Conservation (phyloP, 1,140 invertebrate genomes). For the Procambarus clarkii region DNA sequence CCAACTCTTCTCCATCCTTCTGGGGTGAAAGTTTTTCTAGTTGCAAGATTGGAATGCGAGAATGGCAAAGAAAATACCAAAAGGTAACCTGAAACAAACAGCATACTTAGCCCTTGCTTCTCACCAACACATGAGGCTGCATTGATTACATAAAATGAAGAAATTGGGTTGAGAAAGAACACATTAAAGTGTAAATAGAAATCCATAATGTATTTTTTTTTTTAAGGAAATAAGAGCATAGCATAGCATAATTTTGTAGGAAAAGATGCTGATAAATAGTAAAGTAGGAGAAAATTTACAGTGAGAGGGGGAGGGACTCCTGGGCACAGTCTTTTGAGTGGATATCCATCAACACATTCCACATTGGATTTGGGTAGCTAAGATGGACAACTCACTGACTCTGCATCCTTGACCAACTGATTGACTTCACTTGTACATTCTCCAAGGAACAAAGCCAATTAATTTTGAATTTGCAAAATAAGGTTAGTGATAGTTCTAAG, state of each 20-base stretch:
- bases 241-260: background rate
- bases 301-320: conserved; percentile 46
- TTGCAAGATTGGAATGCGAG: conserved; percentile 39
- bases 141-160: conserved; percentile 2
- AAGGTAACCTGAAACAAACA: conserved; percentile 17
- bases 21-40: conserved; percentile 30
- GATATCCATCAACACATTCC: conserved; percentile 57
- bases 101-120: conserved; percentile 10
- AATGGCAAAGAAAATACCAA: conserved; percentile 34
- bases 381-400: conserved; percentile 19
- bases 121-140: conserved; percentile 28
- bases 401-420: conserved; percentile 22
- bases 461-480: background rate
- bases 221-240: background rate
- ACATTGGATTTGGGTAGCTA: conserved; percentile 51
- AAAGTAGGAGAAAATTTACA: background rate
- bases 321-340: conserved; percentile 58
- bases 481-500: background rate
- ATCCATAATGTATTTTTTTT: conserved; percentile 2
- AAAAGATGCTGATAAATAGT: background rate
- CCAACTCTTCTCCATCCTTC: conserved; percentile 41
- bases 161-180: background rate
- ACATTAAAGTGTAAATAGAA: background rate
- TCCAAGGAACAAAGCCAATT: background rate
- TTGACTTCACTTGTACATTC: background rate